phyloP scores from a whole-genome alignment of 2,888 invertebrate genomes.

The Arge pagana region DNA sequence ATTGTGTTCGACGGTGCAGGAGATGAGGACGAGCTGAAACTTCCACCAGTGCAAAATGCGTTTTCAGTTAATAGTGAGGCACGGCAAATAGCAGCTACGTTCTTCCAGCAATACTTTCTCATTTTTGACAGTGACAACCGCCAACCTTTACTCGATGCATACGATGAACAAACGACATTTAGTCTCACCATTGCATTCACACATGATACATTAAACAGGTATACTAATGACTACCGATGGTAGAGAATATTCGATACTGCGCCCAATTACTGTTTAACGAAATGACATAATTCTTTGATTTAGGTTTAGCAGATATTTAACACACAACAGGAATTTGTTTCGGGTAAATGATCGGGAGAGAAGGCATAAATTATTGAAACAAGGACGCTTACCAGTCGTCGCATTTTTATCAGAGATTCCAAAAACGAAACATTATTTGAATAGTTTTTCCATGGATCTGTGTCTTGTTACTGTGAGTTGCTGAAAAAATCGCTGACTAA shows the following conservation, averaged over 20 bases:
- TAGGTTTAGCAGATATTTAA: constrained; percentile 65
- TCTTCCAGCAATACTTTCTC: constrained; percentile 80
- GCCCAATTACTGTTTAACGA: constrained; percentile 4
- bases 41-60: constrained; percentile 72
- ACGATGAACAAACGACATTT: constrained; percentile 79
- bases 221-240: background rate
- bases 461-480: constrained; percentile 71
- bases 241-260: background rate
- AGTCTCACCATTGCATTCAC: constrained; percentile 53
- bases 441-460: constrained; percentile 84
- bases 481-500: background rate
- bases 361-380: constrained; percentile 67
- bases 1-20: constrained; percentile 78
- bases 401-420: constrained; percentile 80
- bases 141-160: constrained; percentile 77
- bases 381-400: constrained; percentile 75
- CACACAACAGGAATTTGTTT: constrained; percentile 69
- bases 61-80: constrained; percentile 63
- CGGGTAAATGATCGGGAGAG: constrained; percentile 66
- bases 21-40: constrained; percentile 60
- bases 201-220: constrained; percentile 15
- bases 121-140: constrained; percentile 79
- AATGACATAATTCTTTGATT: constrained; percentile 23
- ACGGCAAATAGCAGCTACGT: constrained; percentile 71
- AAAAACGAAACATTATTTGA: constrained; percentile 79